Evolutionary conservation across 2,113 vertebrate genomes (phyloP).

Genomic region (Furnarius figulus): DNA sequence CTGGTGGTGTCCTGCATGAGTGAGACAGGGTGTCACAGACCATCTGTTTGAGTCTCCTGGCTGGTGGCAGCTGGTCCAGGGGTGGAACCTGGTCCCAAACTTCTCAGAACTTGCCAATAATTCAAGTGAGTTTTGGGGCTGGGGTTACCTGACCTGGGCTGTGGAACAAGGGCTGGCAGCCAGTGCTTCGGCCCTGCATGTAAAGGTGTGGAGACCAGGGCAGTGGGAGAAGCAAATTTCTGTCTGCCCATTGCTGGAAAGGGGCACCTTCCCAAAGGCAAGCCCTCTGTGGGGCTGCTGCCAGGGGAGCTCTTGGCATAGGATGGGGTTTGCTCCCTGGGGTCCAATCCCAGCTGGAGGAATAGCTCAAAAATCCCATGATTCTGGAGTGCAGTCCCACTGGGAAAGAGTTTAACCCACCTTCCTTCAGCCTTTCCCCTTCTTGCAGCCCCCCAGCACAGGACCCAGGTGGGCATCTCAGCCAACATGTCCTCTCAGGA

Average conservation of each 20-base stretch:
- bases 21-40: neutral
- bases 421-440: neutral
- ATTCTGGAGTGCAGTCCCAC: neutral
- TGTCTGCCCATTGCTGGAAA: neutral
- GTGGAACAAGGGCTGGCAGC: neutral
- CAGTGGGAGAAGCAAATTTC: neutral
- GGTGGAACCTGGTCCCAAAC: neutral
- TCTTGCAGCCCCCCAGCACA: neutral
- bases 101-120: neutral
- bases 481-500: neutral
- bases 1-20: fast-evolving
- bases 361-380: neutral
- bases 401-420: neutral
- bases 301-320: no score
- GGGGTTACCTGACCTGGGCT: neutral
- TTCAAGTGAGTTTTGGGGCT: neutral
- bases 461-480: neutral
- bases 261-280: neutral
- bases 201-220: neutral
- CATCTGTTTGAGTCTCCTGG: neutral
- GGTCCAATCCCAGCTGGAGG: neutral
- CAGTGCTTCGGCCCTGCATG: fast-evolving
- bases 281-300: neutral
- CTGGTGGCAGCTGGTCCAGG: neutral
- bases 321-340: neutral